Evolutionary conservation across 2,888 invertebrate species (phyloP), one percentile per base, ranked within the genome.

Genomic region (Drosophila testacea): DNA sequence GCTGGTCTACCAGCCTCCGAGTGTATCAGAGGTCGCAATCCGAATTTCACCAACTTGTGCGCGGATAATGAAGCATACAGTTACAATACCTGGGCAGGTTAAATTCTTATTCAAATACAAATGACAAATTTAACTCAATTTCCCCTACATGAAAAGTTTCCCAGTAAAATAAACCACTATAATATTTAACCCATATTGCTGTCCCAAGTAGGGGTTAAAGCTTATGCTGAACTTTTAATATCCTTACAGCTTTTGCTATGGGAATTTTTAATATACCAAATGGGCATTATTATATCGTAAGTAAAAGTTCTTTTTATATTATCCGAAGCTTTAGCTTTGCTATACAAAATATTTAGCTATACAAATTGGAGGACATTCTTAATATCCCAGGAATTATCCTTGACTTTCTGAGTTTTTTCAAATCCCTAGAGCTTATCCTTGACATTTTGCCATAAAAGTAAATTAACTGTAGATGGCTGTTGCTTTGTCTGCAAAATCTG

Each of bases 11-110:
- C 77, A 1, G 89, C 78, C 6, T 46, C 72, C 0, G 69, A 73
- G 22, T 90, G 90, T 41, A 34, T 36, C 5, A 57, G 59, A 4
- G 89, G 89, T 0, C 69, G 70, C 1, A 80, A 90, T 66, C 57
- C 79, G 0, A 63, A 32, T 9, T 90, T 74, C 56, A 28, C 60
- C n/a, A 77, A 77, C 48, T 71, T 90, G 1, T 90, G 89, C 59
- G 67, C 79, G 0, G 41, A 30, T 4, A 74, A 38, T 11, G 89
- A 89, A 57, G 41, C 10, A 7, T 89, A 90, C 39, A 72, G 60
- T 55, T 80, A 81, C 16, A 84, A 87, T 11, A 73, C 69, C 27
- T 83, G 83, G 83, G 51, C 77, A n/a, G 61, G 61, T 38, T 62
- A 46, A 62, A 46, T 41, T 42, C 4, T 7, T 34, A 27, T 28